Conservation (phyloP, 2,113 vertebrate genomes). For the Odocoileus virginianus region DNA sequence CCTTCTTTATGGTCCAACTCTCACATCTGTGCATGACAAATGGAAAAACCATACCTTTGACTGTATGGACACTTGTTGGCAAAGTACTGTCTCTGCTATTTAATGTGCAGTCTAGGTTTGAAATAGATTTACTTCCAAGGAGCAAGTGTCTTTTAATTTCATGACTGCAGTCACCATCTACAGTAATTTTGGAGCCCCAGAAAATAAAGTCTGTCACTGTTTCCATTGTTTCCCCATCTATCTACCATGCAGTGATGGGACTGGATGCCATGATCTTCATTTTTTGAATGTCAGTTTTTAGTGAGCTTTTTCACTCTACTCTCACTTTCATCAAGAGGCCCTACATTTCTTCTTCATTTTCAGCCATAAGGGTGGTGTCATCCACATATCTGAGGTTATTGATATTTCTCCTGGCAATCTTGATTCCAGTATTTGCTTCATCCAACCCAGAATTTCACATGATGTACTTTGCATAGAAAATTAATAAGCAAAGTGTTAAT, state of each 20-base stretch:
- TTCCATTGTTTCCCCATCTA: not conserved
- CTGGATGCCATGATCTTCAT: not conserved
- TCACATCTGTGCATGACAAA: not conserved
- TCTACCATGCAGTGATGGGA: not conserved
- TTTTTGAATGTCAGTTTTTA: not conserved
- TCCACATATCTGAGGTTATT: not conserved
- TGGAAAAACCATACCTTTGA: not conserved
- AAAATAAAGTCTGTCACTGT: not conserved
- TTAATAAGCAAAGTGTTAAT: not conserved
- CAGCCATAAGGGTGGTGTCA: not conserved
- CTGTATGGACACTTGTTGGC: not conserved
- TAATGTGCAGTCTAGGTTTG: not conserved
- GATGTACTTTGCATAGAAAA: not conserved
- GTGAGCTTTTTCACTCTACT: not conserved
- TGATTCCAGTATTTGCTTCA: not conserved
- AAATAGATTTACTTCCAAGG: not conserved
- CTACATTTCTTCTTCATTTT: not conserved
- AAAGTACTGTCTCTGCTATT: not conserved
- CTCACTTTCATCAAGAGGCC: not conserved
- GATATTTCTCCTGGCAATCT: not conserved
- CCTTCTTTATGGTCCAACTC: not conserved
- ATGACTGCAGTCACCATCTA: not conserved
- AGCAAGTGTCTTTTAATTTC: not conserved
- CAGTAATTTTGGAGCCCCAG: not conserved
- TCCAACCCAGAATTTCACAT: not conserved